Evolutionary conservation across 2,888 invertebrate species (phyloP).

Genomic region (Hemaris fuciformis): DNA sequence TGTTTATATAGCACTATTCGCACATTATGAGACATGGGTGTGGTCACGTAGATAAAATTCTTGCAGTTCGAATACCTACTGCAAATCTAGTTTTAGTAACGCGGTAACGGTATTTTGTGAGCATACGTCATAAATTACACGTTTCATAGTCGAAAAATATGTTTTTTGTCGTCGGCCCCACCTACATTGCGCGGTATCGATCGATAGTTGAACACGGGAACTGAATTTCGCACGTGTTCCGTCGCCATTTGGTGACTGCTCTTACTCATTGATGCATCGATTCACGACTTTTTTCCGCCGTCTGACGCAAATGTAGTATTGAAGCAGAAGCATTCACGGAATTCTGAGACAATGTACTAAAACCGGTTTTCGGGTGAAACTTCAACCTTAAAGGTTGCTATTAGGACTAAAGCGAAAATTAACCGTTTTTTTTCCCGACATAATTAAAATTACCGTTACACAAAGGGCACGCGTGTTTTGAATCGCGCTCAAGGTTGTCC

Average conservation of each 20-base stretch:
- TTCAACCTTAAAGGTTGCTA: background rate
- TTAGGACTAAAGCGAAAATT: background rate
- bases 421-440: slow-evolving; percentile 26
- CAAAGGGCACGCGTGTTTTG: slow-evolving; percentile 52
- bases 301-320: background rate
- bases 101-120: background rate
- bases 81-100: background rate
- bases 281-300: background rate
- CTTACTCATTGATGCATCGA: slow-evolving; percentile 6
- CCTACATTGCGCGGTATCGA: background rate
- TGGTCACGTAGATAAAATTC: background rate
- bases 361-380: background rate
- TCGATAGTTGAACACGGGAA: background rate
- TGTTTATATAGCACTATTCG: background rate
- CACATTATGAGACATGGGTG: background rate
- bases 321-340: background rate
- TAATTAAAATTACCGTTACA: slow-evolving; percentile 49
- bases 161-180: background rate
- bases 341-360: background rate
- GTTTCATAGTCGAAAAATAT: background rate
- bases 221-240: slow-evolving; percentile 41
- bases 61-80: background rate
- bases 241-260: slow-evolving; percentile 36
- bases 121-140: background rate
- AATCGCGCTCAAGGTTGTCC: slow-evolving; percentile 53